A percentile compares a stretch with the other conserved stretches of the same genome.
Conservation (phyloP, 2,797 vertebrate species). For the Argya squamiceps region DNA sequence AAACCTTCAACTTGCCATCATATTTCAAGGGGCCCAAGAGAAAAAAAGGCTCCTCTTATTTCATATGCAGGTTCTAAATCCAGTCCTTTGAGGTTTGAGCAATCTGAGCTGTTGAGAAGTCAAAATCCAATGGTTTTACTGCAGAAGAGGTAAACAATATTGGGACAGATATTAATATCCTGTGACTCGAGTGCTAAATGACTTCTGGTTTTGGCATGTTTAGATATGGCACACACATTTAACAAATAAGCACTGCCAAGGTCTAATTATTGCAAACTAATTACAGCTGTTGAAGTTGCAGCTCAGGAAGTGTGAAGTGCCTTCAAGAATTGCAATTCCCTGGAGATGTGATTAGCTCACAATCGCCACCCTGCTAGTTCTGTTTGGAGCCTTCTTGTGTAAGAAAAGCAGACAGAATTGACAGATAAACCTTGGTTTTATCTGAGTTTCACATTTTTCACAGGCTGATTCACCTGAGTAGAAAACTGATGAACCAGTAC, state of each 20-base stretch:
- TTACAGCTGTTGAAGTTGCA: conserved; percentile 21
- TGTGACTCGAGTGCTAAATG: neutral
- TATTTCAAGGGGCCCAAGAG: neutral
- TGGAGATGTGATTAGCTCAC: neutral
- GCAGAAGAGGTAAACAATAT: neutral
- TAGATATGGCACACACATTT: neutral
- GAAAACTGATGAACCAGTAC: neutral
- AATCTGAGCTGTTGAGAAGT: neutral
- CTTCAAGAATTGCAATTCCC: neutral
- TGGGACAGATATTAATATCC: neutral
- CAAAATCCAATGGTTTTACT: neutral
- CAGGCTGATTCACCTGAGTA: neutral
- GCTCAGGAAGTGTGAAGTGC: neutral
- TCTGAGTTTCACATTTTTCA: neutral
- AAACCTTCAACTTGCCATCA: neutral
- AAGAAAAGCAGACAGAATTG: neutral
- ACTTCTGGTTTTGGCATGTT: neutral
- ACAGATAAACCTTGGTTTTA: neutral
- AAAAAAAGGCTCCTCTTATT: neutral
- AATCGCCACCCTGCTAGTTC: neutral
- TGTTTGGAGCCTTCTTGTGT: neutral
- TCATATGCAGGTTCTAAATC: neutral
- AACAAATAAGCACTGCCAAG: conserved; percentile 1
- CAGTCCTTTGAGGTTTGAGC: neutral
- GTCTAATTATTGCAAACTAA: conserved; percentile 43